Evolutionary conservation across 2,797 vertebrate species (phyloP).

Genomic region (Chromis chromis): DNA sequence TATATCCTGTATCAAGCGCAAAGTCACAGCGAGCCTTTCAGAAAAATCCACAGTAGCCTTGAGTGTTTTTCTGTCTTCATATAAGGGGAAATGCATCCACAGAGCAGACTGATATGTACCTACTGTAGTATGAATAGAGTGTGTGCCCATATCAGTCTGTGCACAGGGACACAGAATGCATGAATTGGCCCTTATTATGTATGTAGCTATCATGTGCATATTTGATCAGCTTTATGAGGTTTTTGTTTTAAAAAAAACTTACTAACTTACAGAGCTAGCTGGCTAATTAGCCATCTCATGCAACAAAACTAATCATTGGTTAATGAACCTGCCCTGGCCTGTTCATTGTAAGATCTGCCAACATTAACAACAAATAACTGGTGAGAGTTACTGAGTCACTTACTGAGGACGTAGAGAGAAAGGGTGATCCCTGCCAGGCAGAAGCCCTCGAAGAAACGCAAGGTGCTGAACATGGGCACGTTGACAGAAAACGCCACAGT

Average conservation of each 20-base stretch:
- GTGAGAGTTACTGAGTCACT: conserved; percentile 79
- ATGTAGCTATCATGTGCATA: background rate
- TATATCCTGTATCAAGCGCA: too few relatives aligned
- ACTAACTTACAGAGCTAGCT: background rate
- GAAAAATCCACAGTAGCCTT: too few relatives aligned
- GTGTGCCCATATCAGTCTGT: too few relatives aligned
- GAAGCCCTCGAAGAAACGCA: conserved; percentile 99
- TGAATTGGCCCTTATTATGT: too few relatives aligned
- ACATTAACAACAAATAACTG: background rate
- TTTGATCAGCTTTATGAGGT: background rate
- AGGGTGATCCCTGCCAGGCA: conserved; percentile 95
- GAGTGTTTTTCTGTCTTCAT: too few relatives aligned
- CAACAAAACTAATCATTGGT: background rate
- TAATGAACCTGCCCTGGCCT: background rate
- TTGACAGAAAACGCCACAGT: conserved; percentile 95
- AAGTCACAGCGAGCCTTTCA: too few relatives aligned
- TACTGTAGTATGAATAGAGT: too few relatives aligned
- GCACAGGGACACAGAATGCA: too few relatives aligned
- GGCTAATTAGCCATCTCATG: too few relatives aligned
- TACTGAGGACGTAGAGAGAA: conserved; percentile 93
- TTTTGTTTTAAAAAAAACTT: background rate
- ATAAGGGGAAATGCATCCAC: too few relatives aligned
- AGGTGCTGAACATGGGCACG: conserved; percentile 97
- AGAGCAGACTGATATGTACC: too few relatives aligned
- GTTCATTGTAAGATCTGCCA: background rate